Evolutionary conservation across 2,113 vertebrate species (phyloP).

Genomic region (Axis porcinus): DNA sequence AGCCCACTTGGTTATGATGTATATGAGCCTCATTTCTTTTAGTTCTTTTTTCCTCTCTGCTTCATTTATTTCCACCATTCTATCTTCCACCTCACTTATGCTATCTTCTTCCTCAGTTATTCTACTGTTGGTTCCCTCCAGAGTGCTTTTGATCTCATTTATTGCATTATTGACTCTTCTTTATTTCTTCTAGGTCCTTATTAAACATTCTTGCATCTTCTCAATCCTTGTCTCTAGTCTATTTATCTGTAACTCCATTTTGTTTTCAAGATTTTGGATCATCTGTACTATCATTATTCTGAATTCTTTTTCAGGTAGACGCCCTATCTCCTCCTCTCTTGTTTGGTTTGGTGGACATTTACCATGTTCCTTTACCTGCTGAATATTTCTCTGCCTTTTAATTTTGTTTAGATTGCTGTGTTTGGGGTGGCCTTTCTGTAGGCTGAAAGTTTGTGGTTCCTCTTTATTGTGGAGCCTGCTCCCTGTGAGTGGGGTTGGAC

Average conservation of each 20-base stretch:
- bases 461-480: not conserved
- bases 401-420: not conserved
- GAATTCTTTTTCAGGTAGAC: not conserved
- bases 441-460: fast-evolving
- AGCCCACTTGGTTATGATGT: not conserved
- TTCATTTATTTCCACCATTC: not conserved
- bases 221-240: not conserved
- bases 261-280: not conserved
- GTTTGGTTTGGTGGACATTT: not conserved
- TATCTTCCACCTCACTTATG: not conserved
- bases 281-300: not conserved
- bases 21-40: not conserved
- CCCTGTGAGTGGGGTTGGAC: not conserved
- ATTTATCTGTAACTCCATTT: not conserved
- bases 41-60: not conserved
- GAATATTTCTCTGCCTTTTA: not conserved
- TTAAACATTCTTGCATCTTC: not conserved
- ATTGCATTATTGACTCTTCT: not conserved
- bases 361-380: not conserved
- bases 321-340: not conserved
- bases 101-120: not conserved
- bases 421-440: not conserved
- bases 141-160: not conserved
- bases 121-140: not conserved
- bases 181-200: not conserved